These are phyloP conservation scores for Atherix ibis DNA, from an alignment of 2,888 invertebrate genomes.

Conservation along the genomic window DNA sequence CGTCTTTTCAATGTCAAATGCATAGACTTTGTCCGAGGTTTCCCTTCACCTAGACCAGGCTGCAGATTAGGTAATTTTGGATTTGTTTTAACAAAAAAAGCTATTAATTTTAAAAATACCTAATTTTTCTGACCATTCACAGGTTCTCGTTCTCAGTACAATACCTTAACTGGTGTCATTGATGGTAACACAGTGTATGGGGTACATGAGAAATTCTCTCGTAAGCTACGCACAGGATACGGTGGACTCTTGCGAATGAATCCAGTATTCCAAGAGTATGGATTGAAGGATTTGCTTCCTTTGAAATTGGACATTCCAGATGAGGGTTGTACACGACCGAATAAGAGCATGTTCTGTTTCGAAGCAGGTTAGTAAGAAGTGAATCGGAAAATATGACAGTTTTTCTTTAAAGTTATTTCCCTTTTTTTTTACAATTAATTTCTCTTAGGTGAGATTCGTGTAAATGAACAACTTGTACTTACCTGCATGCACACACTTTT, in stretches of 20 bases:
- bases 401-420: constrained; percentile 1
- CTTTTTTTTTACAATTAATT: not conserved
- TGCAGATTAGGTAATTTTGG: constrained; percentile 56
- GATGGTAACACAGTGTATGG: constrained; percentile 87
- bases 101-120: not conserved
- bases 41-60: constrained; percentile 73
- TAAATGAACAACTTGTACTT: constrained; percentile 78
- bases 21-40: constrained; percentile 78
- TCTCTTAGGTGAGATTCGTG: constrained; percentile 66
- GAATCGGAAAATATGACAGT: not conserved
- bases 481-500: constrained; percentile 84
- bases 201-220: constrained; percentile 63
- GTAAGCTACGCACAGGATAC: constrained; percentile 66
- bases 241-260: constrained; percentile 76
- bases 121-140: not conserved
- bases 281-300: constrained; percentile 73
- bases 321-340: constrained; percentile 81
- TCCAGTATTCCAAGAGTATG: constrained; percentile 73
- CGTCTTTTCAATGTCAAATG: constrained; percentile 69
- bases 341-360: constrained; percentile 81
- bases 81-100: not conserved
- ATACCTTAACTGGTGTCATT: constrained; percentile 69
- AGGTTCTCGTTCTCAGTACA: constrained; percentile 74
- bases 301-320: constrained; percentile 79
- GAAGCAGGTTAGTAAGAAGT: constrained; percentile 53